Conservation (phyloP, 2,113 vertebrate species). For the Lycaon pictus region DNA sequence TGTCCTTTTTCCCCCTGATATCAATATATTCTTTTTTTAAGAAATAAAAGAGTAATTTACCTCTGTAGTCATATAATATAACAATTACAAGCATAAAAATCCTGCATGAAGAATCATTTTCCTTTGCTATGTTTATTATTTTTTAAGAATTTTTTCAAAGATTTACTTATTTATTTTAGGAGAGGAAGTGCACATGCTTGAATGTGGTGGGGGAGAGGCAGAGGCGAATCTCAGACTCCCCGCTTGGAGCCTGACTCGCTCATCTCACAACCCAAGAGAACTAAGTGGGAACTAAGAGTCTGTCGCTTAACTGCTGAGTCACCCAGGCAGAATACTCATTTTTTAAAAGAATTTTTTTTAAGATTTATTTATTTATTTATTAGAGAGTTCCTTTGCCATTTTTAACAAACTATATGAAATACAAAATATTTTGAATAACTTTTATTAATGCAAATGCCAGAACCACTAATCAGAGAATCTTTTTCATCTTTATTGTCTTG, state of each 20-base stretch:
- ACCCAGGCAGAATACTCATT: too few species aligned
- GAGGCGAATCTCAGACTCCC: background rate
- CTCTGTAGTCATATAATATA: background rate
- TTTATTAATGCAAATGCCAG: background rate
- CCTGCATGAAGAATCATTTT: slow-evolving; percentile 29
- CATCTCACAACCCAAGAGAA: background rate
- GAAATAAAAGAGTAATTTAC: slow-evolving; percentile 25
- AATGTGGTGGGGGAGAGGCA: background rate
- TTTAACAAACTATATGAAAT: slow-evolving; percentile 32
- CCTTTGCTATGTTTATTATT: background rate
- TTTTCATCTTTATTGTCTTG: slow-evolving; percentile 22
- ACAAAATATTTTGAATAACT: slow-evolving; percentile 30
- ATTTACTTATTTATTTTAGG: background rate
- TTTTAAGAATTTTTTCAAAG: background rate
- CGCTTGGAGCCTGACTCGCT: background rate
- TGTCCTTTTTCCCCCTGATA: background rate
- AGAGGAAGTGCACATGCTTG: background rate
- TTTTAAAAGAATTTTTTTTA: background rate
- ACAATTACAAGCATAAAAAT: slow-evolving; percentile 41
- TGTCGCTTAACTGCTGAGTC: background rate
- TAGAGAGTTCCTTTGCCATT: background rate
- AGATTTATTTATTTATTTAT: background rate
- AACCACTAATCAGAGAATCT: background rate
- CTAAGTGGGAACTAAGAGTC: background rate
- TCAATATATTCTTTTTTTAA: slow-evolving; percentile 4